These are phyloP conservation scores for Leptopilina boulardi DNA, from an alignment of 1,140 invertebrate species.

Conservation along the genomic window DNA sequence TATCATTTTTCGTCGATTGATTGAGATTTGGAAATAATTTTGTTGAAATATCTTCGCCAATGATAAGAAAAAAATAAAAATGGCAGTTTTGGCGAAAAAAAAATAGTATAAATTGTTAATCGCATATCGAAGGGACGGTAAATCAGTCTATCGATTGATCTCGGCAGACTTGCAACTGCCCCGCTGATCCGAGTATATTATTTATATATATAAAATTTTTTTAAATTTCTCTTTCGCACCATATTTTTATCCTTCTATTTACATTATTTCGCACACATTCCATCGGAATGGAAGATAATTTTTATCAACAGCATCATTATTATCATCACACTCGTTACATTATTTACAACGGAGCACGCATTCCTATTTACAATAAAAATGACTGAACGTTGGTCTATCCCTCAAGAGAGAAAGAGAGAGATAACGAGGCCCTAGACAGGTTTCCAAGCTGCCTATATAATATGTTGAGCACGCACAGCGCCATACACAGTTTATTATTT, in stretches of 20 bases:
- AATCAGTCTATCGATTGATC: conserved; percentile 60
- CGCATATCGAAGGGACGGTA: conserved; percentile 46
- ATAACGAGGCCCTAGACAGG: conserved; percentile 8
- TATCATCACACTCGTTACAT: conserved; percentile 11
- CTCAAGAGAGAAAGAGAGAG: neutral
- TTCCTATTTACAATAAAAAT: conserved; percentile 29
- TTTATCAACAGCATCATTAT: neutral
- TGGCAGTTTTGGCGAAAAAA: conserved; percentile 36
- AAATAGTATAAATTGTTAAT: neutral
- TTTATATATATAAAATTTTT: neutral
- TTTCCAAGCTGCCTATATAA: conserved; percentile 27
- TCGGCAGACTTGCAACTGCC: conserved; percentile 48
- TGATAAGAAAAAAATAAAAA: conserved; percentile 12
- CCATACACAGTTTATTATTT: neutral
- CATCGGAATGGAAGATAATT: neutral
- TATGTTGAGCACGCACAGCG: conserved; percentile 13
- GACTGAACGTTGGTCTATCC: neutral
- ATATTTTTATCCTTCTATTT: neutral
- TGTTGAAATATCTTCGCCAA: neutral
- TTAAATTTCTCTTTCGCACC: neutral
- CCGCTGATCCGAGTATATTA: conserved; percentile 13
- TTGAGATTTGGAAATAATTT: neutral
- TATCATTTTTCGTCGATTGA: no score
- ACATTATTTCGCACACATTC: neutral
- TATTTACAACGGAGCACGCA: conserved; percentile 26